Evolutionary conservation across 2,113 vertebrate species (phyloP), one percentile per base, ranked within the genome.

Genomic region (Pelmatolapia mariae): DNA sequence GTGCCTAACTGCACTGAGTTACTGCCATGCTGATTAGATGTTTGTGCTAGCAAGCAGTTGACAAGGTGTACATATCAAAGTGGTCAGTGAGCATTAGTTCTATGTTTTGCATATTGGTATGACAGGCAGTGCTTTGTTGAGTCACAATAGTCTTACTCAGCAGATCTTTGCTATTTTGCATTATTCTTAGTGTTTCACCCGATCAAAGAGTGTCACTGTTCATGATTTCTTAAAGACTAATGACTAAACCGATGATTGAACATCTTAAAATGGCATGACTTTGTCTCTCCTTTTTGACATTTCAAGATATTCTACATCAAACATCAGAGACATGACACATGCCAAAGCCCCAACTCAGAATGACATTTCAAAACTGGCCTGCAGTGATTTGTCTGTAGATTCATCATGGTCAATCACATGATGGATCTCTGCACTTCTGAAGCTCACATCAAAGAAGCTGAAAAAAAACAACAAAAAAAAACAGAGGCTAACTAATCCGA

Each of bases 281-380:
- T 56, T 87, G 76, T 90, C 24, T 86, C 43, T 86, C 11, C 33
- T 85, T 85, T 91, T 66, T 94, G 93, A 92, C 93, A 94, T 94
- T 92, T 92, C 36, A 38, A 80, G 33, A 57, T 80, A 82, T 73
- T 91, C 66, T 71, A 78, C 66, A 90, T 86, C 85, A 92, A 76
- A 90, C 71, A 53, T 86, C 76, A 85, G 54, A 86, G 71, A 73
- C 19, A 31, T 11, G 87, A 92, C 50, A 76, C 91, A 91, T 91
- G 91, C 38, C 85, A 91, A 83, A 91, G 87, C 76, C 88, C 94
- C 88, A 79, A 92, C 84, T 89, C 86, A 84, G 90, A 95, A 92
- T 96, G 96, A 94, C 93, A 96, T 95, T 96, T 95, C 89, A 88
- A 91, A 87, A 86, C 82, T 89, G 78, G 93, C 96, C 95, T 86